Evolutionary conservation across 2,113 vertebrate species (phyloP), one percentile per base, ranked within the genome.

Genomic region (Progne subis): DNA sequence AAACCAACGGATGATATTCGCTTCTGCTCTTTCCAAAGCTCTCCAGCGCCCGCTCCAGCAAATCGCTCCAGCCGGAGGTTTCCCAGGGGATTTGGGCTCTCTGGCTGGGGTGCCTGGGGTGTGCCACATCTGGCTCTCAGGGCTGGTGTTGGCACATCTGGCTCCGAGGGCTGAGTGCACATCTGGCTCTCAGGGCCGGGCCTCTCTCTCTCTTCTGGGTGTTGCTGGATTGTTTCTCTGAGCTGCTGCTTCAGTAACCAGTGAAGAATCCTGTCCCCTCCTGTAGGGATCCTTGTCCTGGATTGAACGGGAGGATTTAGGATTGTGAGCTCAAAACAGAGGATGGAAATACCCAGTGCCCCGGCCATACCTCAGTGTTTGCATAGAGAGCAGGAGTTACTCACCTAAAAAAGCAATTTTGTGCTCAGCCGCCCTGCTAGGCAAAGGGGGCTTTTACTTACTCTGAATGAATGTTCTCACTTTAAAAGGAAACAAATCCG

Each of bases 21-120:
- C 31, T 32, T 14, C 59, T 32, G 0, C 12, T 3, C 37, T n/a
- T 18, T 14, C 17, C 28, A 10, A 19, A 17, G 4, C 57, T 56
- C 29, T 32, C 15, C 2, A 6, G 24, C 1, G 3, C 1, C 1
- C n/a, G n/a, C n/a, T n/a, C 13, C 13, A 6, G 34, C 8, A 50
- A 5, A 34, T 9, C 3, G 0, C 50, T n/a, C 5, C 23, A 34
- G 49, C 19, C 59, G 13, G 69, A 8, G 4, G 0, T 3, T 12
- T 7, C 31, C 26, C 19, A 24, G 63, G n/a, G 64, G 64, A 41
- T 10, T 0, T 0, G 6, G 25, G 34, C 8, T 28, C 10, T 25
- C n/a, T 17, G 60, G 10, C 6, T 26, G 2, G 8, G 2, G 26
- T 3, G 15, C 0, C 3, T 32, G 3, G 5, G 9, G 25, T 5